A percentile compares a stretch with the other conserved stretches of the same genome.
These are phyloP conservation scores for Hyphantria cunea DNA, from an alignment of 1,140 invertebrate species.

Conservation along the genomic window DNA sequence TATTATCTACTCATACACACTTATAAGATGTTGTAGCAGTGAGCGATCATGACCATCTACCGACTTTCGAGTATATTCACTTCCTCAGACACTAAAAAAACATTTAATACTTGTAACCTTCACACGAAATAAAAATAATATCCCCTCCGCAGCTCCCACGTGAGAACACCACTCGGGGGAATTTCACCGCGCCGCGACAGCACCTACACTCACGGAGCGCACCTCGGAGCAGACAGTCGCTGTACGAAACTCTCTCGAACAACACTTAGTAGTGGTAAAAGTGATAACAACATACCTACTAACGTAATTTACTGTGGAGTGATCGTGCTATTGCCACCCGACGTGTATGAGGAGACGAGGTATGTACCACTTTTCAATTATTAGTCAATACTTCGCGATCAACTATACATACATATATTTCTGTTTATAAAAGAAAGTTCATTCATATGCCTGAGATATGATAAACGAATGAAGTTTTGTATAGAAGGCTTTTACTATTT, in stretches of 20 bases:
- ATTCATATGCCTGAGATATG: too few species aligned
- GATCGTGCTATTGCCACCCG: neutral
- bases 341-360: conserved; percentile 10
- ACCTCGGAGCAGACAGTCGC: neutral
- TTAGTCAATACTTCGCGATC: neutral
- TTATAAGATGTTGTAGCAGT: too few species aligned
- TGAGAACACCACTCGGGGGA: neutral
- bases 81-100: too few species aligned
- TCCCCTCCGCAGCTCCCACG: neutral
- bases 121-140: too few species aligned
- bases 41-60: too few species aligned
- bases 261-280: conserved; percentile 3
- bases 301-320: neutral
- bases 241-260: neutral
- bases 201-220: neutral
- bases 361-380: conserved; percentile 20
- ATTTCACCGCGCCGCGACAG: neutral
- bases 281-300: conserved; percentile 3
- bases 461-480: too few species aligned
- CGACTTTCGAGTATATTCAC: too few species aligned
- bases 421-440: too few species aligned
- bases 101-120: too few species aligned
- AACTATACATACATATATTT: neutral
- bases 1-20: too few species aligned
- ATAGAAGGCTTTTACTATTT: too few species aligned